These are phyloP conservation scores for Pseudococcus jackbeardsleyi DNA, from an alignment of 2,888 invertebrate species.

Conservation along the genomic window DNA sequence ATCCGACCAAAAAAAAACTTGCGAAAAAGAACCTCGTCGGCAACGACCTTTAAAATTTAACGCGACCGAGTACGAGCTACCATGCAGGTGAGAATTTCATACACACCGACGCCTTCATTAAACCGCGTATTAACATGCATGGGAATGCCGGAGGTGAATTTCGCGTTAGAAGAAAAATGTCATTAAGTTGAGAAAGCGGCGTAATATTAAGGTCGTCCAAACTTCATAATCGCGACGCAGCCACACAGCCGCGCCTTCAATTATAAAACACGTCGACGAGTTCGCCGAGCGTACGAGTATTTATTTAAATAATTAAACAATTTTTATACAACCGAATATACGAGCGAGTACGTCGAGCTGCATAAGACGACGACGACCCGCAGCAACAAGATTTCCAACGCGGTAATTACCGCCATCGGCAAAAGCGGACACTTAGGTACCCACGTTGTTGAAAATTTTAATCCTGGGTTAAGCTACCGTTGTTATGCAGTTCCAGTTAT, in stretches of 20 bases:
- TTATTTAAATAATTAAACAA: constrained; percentile 44
- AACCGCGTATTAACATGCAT: constrained; percentile 26
- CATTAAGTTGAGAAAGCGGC: constrained; percentile 41
- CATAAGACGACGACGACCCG: not conserved
- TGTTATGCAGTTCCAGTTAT: not conserved
- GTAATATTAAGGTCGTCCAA: constrained; percentile 46
- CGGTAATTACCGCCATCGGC: constrained; percentile 29
- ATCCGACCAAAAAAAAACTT: not conserved
- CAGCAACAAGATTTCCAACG: constrained; percentile 31
- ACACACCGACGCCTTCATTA: not conserved
- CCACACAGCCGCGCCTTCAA: constrained; percentile 1
- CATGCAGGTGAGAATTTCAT: constrained; percentile 29
- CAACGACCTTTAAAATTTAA: not conserved
- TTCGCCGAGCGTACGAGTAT: not conserved
- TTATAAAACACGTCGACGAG: constrained; percentile 15
- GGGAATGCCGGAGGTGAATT: constrained; percentile 43
- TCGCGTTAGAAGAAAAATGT: constrained; percentile 34
- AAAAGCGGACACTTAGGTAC: not conserved
- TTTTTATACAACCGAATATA: not conserved
- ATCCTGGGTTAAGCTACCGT: not conserved
- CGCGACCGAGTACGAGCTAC: not conserved
- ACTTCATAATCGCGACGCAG: constrained; percentile 10
- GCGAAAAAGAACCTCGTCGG: not conserved
- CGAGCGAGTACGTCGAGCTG: not conserved
- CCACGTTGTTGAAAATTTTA: not conserved